A percentile compares a stretch with the other conserved stretches of the same genome.
phyloP scores from a whole-genome alignment of 2,888 invertebrate genomes.

The Scaptomyza cyrtandrae region DNA sequence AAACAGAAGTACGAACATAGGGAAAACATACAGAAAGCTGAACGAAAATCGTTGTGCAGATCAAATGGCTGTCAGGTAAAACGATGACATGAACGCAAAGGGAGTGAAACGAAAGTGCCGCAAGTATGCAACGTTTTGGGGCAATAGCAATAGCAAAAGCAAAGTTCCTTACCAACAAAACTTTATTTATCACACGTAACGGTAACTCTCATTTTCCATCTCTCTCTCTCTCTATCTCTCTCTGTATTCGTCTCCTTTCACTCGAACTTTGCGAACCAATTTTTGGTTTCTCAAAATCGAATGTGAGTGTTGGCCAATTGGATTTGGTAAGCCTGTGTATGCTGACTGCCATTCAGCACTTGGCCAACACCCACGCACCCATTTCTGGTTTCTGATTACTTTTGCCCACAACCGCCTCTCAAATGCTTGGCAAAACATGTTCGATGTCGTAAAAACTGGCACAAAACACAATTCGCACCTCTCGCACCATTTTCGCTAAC shows the following conservation, averaged over 20 bases:
- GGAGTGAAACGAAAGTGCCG: constrained; percentile 29
- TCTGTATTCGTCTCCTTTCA: not conserved
- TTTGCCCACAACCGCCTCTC: no score
- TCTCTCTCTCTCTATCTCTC: not conserved
- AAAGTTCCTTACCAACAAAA: constrained; percentile 57
- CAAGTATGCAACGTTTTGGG: constrained; percentile 49
- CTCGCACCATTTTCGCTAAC: constrained; percentile 30
- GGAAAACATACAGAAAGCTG: constrained; percentile 15
- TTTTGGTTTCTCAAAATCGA: constrained; percentile 69
- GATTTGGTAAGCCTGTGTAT: constrained; percentile 63
- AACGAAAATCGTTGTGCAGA: constrained; percentile 57
- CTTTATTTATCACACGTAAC: constrained; percentile 73
- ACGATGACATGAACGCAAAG: constrained; percentile 33
- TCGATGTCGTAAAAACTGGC: constrained; percentile 36
- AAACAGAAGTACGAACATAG: constrained; percentile 17
- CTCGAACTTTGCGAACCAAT: constrained; percentile 43
- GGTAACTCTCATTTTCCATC: constrained; percentile 9
- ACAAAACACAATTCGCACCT: constrained; percentile 59
- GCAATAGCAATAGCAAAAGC: constrained; percentile 45
- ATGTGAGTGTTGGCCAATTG: constrained; percentile 75
- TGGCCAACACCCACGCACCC: not conserved
- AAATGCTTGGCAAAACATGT: constrained; percentile 30
- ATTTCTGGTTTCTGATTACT: constrained; percentile 25
- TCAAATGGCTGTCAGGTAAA: constrained; percentile 61
- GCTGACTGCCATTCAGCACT: constrained; percentile 33